phyloP scores from a whole-genome alignment of 2,888 invertebrate species.

The Plagodis pulveraria region DNA sequence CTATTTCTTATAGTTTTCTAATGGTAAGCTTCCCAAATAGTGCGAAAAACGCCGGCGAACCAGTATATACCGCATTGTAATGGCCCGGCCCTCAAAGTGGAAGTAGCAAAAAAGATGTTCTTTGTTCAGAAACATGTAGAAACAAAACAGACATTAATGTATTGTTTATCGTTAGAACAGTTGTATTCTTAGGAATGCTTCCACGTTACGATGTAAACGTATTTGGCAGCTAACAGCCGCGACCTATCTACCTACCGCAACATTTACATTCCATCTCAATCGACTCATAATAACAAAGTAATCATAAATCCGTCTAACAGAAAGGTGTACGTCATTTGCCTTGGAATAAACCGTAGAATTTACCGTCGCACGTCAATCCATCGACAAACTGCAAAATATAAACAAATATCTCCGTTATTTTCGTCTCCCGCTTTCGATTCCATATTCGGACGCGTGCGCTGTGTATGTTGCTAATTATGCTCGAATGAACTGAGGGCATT shows the following conservation, averaged over 20 bases:
- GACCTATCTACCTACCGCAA: slow-evolving; percentile 16
- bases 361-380: slow-evolving; percentile 24
- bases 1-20: too few species aligned
- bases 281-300: background rate
- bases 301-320: background rate
- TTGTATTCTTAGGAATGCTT: too few species aligned
- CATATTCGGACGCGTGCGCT: slow-evolving; percentile 58
- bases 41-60: too few species aligned
- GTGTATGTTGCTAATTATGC: slow-evolving; percentile 63
- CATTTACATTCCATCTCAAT: background rate
- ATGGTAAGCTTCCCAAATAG: too few species aligned
- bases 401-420: slow-evolving; percentile 47
- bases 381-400: slow-evolving; percentile 23
- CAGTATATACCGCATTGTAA: too few species aligned
- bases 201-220: too few species aligned
- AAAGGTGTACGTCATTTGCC: slow-evolving; percentile 1
- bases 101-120: too few species aligned
- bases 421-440: slow-evolving; percentile 47
- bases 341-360: slow-evolving; percentile 6
- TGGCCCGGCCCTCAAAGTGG: too few species aligned
- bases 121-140: too few species aligned
- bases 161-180: too few species aligned
- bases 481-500: slow-evolving; percentile 45
- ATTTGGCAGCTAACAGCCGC: background rate
- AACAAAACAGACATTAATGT: too few species aligned